phyloP scores from a whole-genome alignment of 1,140 invertebrate species.

The Polypedilum pembai region DNA sequence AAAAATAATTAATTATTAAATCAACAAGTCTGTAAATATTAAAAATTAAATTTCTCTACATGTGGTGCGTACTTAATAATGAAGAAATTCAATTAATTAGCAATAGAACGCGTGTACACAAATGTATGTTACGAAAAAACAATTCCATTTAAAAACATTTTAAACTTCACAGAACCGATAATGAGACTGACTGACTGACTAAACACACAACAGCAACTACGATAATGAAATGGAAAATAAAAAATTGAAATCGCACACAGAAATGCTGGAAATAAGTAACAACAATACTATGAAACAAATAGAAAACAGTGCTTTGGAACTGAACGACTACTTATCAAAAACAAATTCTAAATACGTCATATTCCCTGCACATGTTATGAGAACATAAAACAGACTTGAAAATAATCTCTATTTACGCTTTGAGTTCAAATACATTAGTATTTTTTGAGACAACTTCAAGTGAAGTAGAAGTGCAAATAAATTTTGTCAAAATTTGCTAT shows the following conservation, averaged over 20 bases:
- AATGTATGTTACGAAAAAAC: background rate
- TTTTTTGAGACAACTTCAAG: background rate
- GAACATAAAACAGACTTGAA: conserved; percentile 12
- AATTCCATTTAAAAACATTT: background rate
- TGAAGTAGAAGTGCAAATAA: too few species aligned
- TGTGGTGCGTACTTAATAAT: too few species aligned
- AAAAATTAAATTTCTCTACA: too few species aligned
- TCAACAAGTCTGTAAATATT: too few species aligned
- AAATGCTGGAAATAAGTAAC: background rate
- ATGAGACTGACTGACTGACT: background rate
- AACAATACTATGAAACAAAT: background rate
- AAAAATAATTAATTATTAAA: too few species aligned
- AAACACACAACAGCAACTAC: background rate
- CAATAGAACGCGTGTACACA: background rate
- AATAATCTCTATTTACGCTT: background rate
- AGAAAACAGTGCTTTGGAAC: background rate
- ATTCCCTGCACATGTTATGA: background rate
- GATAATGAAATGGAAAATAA: conserved; percentile 13
- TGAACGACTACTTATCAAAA: background rate
- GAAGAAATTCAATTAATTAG: too few species aligned
- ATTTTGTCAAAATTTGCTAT: too few species aligned
- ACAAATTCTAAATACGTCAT: background rate
- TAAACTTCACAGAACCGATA: background rate
- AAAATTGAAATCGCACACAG: background rate
- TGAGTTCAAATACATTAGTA: conserved; percentile 5